Conservation (phyloP, 2,797 vertebrate species). For the Paramormyrops hopkinsi region DNA sequence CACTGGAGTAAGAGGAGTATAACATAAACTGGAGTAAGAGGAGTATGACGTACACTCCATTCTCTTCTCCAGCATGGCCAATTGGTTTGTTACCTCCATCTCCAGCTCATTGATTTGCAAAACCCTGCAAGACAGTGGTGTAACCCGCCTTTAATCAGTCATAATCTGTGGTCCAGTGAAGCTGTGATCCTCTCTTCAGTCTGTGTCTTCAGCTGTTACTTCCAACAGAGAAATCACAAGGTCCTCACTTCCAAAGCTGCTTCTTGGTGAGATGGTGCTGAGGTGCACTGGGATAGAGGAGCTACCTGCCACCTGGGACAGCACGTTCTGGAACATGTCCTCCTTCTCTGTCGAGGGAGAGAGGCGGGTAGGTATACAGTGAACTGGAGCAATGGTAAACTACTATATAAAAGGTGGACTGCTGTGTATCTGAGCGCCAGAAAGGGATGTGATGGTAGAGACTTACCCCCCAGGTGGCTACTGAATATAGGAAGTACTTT, state of each 20-base stretch:
- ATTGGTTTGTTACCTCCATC: conserved; percentile 81
- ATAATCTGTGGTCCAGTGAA: neutral
- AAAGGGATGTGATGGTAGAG: neutral
- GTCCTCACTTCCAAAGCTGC: neutral
- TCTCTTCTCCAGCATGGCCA: conserved; percentile 88
- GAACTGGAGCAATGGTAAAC: neutral
- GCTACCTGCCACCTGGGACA: conserved; percentile 83
- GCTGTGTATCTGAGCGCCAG: neutral
- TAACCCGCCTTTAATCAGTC: neutral
- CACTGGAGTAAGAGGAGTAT: conserved; percentile 45
- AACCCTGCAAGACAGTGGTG: conserved; percentile 59
- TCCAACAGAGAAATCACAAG: neutral
- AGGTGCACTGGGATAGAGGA: conserved; percentile 22
- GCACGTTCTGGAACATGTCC: conserved; percentile 82
- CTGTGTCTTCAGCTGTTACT: neutral
- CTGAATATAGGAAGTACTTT: conserved; percentile 76
- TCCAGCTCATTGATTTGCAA: conserved; percentile 92
- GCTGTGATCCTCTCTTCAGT: neutral
- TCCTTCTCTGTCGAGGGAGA: conserved; percentile 77
- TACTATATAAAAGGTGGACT: neutral
- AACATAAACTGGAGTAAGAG: too few species aligned
- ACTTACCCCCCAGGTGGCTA: conserved; percentile 71
- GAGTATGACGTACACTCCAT: conserved; percentile 76
- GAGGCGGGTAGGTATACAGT: conserved; percentile 3
- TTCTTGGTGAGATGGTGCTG: conserved; percentile 19